phyloP scores from a whole-genome alignment of 1,140 invertebrate species.

The Holcopasites calliopsidis region DNA sequence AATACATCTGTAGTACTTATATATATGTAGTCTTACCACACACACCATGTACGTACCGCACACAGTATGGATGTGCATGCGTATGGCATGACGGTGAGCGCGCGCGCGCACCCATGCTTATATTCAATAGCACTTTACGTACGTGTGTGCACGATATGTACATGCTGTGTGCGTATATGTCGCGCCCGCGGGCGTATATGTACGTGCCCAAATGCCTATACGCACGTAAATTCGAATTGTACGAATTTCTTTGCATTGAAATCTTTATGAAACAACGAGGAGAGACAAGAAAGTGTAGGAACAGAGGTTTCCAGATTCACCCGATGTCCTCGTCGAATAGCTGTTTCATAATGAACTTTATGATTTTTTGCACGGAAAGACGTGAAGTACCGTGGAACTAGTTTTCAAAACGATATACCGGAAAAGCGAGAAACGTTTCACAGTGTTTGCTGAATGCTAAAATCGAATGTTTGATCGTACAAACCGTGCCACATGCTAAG shows the following conservation, averaged over 20 bases:
- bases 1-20: constrained; percentile 36
- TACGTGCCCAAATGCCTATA: constrained; percentile 24
- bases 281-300: constrained; percentile 21
- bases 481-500: constrained; percentile 59
- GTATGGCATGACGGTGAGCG: no score
- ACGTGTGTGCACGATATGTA: constrained; percentile 5
- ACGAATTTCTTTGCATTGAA: constrained; percentile 33
- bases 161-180: not conserved
- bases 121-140: constrained; percentile 38
- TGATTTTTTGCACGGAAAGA: not conserved
- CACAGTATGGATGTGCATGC: not conserved
- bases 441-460: constrained; percentile 13
- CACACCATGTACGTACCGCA: not conserved
- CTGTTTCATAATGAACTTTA: not conserved
- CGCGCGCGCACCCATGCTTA: constrained; percentile 15
- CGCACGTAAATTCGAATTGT: constrained; percentile 33
- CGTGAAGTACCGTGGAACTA: not conserved
- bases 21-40: constrained; percentile 10
- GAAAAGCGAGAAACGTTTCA: constrained; percentile 8
- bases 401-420: not conserved
- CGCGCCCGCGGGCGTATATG: not conserved
- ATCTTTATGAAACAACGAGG: not conserved
- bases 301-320: not conserved
- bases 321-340: not conserved
- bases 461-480: constrained; percentile 44